These are phyloP conservation scores for Leptopilina boulardi DNA, from an alignment of 1,140 invertebrate genomes.

Conservation along the genomic window DNA sequence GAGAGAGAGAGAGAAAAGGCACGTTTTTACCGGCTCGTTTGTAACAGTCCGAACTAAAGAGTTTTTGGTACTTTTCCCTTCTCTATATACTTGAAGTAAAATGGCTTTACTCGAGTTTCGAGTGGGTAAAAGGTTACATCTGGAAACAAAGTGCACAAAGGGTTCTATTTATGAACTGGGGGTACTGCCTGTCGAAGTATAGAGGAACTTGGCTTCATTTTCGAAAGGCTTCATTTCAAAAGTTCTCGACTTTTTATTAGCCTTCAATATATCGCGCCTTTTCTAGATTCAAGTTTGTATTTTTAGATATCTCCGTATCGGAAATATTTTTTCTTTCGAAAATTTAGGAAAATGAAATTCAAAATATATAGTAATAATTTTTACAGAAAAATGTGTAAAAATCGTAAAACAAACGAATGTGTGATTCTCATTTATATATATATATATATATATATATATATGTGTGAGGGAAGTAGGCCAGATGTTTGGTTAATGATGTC, in stretches of 20 bases:
- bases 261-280: background rate
- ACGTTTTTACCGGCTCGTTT: constrained; percentile 27
- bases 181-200: constrained; percentile 25
- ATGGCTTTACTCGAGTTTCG: constrained; percentile 29
- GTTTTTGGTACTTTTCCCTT: constrained; percentile 19
- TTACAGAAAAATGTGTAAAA: background rate
- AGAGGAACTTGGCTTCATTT: constrained; percentile 23
- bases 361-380: no score
- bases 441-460: no score
- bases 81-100: background rate
- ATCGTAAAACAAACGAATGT: background rate
- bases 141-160: constrained; percentile 33
- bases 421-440: no score
- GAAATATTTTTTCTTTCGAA: no score
- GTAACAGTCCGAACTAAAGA: constrained; percentile 32
- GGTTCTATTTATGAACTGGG: constrained; percentile 31
- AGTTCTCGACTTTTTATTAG: constrained; percentile 5
- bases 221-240: constrained; percentile 5
- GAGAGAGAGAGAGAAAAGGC: no score
- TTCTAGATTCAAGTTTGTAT: background rate
- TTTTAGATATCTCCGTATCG: no score
- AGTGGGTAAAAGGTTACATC: constrained; percentile 33
- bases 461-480: constrained; percentile 67
- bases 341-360: no score
- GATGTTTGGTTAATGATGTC: constrained; percentile 76